These are phyloP conservation scores for Lithobates sylvaticus DNA, from an alignment of 2,797 vertebrate genomes.

Conservation along the genomic window DNA sequence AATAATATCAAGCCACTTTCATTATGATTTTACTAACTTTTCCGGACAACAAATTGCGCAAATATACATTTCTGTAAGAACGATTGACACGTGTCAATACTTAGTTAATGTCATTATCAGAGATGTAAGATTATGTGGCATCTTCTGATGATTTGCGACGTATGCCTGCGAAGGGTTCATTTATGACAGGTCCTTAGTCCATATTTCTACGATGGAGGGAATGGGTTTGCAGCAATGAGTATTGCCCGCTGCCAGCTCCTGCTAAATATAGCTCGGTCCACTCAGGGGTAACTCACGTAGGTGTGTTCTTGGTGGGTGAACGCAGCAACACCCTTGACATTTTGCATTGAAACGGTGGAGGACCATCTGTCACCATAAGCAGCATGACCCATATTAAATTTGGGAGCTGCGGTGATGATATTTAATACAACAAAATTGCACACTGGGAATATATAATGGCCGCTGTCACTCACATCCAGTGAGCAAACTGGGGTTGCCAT, in stretches of 20 bases:
- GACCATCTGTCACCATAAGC: constrained; percentile 22
- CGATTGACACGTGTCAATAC: too few species aligned
- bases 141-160: neutral
- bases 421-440: constrained; percentile 38
- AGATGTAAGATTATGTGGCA: too few species aligned
- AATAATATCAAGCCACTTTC: too few species aligned
- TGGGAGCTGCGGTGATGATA: neutral
- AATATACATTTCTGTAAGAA: too few species aligned
- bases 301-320: constrained; percentile 12
- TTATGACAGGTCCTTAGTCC: neutral
- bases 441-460: constrained; percentile 56
- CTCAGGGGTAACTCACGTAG: constrained; percentile 10
- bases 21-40: too few species aligned
- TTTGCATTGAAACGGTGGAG: neutral
- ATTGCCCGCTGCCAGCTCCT: neutral
- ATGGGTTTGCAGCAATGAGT: neutral
- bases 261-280: constrained; percentile 10
- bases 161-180: constrained; percentile 11
- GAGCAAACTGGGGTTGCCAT: constrained; percentile 45
- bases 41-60: too few species aligned
- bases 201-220: neutral
- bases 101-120: too few species aligned
- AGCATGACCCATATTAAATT: constrained; percentile 26
- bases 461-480: constrained; percentile 41
- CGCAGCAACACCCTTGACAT: constrained; percentile 13